Percentiles rank a stretch among this genome's conserved stretches.
phyloP scores from a whole-genome alignment of 2,888 invertebrate species.

The Sesia bembeciformis region DNA sequence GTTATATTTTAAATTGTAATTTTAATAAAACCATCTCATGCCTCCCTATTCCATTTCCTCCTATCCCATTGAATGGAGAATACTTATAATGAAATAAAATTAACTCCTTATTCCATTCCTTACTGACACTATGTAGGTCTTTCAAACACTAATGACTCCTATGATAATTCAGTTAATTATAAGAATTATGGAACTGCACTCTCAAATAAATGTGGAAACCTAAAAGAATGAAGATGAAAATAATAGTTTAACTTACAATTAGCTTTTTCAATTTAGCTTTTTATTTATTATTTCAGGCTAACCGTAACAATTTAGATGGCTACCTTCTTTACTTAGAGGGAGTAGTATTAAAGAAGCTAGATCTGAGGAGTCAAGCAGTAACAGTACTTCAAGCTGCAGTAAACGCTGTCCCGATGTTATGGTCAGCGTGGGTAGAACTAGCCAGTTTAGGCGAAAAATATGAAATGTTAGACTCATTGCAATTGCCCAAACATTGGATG shows the following conservation, averaged over 20 bases:
- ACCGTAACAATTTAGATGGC: conserved; percentile 85
- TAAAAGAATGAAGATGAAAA: no score
- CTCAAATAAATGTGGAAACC: no score
- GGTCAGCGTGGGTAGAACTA: conserved; percentile 97
- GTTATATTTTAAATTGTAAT: not conserved
- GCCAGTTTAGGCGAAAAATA: conserved; percentile 88
- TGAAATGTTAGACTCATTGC: conserved; percentile 79
- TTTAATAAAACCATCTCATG: not conserved
- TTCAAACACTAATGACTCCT: no score
- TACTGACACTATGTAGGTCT: no score
- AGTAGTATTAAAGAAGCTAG: conserved; percentile 89
- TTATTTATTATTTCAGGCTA: conserved; percentile 47
- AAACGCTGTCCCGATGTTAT: conserved; percentile 86
- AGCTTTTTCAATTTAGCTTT: no score
- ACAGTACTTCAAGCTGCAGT: conserved; percentile 87
- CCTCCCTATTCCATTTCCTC: not conserved
- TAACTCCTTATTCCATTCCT: not conserved
- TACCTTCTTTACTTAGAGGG: conserved; percentile 93
- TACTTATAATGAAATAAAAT: not conserved
- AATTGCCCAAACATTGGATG: conserved; percentile 94
- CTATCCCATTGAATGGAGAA: not conserved
- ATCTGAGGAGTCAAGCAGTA: conserved; percentile 84
- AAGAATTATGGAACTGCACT: no score
- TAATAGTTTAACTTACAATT: no score
- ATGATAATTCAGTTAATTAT: no score